phyloP scores from a whole-genome alignment of 1,140 invertebrate genomes.

The Odontomachus brunneus region DNA sequence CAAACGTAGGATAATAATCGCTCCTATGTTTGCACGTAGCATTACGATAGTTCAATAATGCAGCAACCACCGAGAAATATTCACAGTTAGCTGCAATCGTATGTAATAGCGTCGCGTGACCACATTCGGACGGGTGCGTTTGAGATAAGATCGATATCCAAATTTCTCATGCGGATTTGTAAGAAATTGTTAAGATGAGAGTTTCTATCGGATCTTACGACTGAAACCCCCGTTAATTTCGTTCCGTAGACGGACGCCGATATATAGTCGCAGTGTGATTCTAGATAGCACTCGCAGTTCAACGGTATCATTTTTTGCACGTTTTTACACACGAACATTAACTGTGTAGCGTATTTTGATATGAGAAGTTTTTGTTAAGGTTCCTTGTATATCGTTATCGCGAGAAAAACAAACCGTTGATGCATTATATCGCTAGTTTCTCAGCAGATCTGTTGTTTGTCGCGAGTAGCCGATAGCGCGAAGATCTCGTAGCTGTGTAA shows the following conservation, averaged over 20 bases:
- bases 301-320: slow-evolving; percentile 79
- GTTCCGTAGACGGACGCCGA: slow-evolving; percentile 52
- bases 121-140: slow-evolving; percentile 27
- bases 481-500: not conserved
- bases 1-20: slow-evolving; percentile 51
- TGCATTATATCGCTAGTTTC: slow-evolving; percentile 25
- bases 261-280: slow-evolving; percentile 70
- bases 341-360: slow-evolving; percentile 56
- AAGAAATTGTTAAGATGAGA: slow-evolving; percentile 25
- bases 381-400: slow-evolving; percentile 3
- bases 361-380: slow-evolving; percentile 24
- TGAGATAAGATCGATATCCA: not conserved
- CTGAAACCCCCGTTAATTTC: slow-evolving; percentile 40
- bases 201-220: slow-evolving; percentile 28
- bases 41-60: slow-evolving; percentile 27
- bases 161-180: slow-evolving; percentile 39
- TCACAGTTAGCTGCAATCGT: slow-evolving; percentile 5
- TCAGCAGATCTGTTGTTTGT: slow-evolving; percentile 19
- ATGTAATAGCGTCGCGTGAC: not conserved
- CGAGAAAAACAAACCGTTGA: not conserved
- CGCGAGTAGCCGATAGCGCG: not conserved
- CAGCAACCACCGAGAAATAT: slow-evolving; percentile 30
- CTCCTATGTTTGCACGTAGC: slow-evolving; percentile 60
- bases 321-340: slow-evolving; percentile 70
- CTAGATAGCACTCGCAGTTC: slow-evolving; percentile 74